These are phyloP conservation scores for Python bivittatus DNA, from an alignment of 2,113 vertebrate species.

Conservation along the genomic window DNA sequence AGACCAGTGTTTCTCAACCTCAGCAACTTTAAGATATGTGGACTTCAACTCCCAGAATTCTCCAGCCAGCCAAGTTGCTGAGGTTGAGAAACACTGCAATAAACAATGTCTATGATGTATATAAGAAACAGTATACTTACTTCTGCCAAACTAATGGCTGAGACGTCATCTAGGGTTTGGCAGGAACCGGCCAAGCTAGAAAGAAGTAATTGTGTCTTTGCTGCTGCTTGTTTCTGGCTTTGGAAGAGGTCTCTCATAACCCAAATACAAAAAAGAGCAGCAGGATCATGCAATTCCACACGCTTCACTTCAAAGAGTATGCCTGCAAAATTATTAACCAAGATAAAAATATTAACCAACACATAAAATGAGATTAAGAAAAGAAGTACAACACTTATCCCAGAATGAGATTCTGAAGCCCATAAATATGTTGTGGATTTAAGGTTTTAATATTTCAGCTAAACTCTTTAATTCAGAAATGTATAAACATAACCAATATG, in stretches of 20 bases:
- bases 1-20: neutral
- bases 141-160: conserved; percentile 50
- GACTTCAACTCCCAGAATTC: neutral
- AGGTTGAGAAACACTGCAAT: neutral
- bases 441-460: neutral
- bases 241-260: conserved; percentile 77
- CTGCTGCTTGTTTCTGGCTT: conserved; percentile 69
- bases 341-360: neutral
- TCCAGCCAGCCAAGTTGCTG: neutral
- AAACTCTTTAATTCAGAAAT: neutral
- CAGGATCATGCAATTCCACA: conserved; percentile 69
- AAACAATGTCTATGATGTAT: neutral
- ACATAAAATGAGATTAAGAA: neutral
- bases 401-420: neutral
- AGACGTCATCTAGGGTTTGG: conserved; percentile 52
- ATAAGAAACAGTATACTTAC: conserved; percentile 52
- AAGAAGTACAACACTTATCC: neutral
- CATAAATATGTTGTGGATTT: neutral
- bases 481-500: neutral
- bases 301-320: conserved; percentile 81
- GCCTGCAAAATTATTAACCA: conserved; percentile 67
- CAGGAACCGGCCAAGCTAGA: conserved; percentile 66
- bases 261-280: conserved; percentile 85
- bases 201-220: conserved; percentile 61
- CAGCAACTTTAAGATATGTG: neutral